Evolutionary conservation across 2,113 vertebrate genomes (phyloP).

Genomic region (Prietella phreatophila): DNA sequence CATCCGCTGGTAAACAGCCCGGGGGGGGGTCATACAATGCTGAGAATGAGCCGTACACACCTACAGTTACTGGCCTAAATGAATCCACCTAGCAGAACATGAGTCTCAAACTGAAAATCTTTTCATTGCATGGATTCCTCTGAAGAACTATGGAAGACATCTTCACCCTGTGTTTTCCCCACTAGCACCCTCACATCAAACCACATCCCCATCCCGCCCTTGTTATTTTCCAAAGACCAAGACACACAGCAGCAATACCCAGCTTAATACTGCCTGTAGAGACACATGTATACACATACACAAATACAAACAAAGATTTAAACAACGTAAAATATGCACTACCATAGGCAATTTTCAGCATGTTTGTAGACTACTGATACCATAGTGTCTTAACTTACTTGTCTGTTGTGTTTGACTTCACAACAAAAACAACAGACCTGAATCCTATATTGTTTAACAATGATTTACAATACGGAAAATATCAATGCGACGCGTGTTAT

Average conservation of each 20-base stretch:
- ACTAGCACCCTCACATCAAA: slow-evolving; percentile 2
- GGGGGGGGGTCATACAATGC: not conserved
- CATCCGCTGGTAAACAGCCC: not conserved
- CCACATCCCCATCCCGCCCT: slow-evolving; percentile 6
- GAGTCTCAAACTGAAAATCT: not conserved
- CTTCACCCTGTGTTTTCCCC: not conserved
- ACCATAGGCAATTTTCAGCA: not conserved
- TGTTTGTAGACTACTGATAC: not conserved
- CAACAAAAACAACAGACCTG: not conserved
- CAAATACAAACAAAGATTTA: not conserved
- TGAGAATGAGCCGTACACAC: not conserved
- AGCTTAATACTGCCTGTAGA: slow-evolving; percentile 2
- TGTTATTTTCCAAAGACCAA: slow-evolving; percentile 25
- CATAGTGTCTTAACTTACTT: not conserved
- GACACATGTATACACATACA: not conserved
- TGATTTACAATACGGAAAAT: not conserved
- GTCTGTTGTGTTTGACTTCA: not conserved
- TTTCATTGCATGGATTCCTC: not conserved
- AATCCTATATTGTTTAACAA: not conserved
- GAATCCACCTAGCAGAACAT: not conserved
- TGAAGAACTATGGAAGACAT: not conserved
- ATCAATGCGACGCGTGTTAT: not conserved
- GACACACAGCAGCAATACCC: slow-evolving; percentile 7
- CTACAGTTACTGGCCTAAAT: slow-evolving; percentile 23
- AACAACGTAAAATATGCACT: not conserved